A percentile compares a stretch with the other conserved stretches of the same genome.
Conservation (phyloP, 2,888 invertebrate species). For the Caenorhabditis panamensis region DNA sequence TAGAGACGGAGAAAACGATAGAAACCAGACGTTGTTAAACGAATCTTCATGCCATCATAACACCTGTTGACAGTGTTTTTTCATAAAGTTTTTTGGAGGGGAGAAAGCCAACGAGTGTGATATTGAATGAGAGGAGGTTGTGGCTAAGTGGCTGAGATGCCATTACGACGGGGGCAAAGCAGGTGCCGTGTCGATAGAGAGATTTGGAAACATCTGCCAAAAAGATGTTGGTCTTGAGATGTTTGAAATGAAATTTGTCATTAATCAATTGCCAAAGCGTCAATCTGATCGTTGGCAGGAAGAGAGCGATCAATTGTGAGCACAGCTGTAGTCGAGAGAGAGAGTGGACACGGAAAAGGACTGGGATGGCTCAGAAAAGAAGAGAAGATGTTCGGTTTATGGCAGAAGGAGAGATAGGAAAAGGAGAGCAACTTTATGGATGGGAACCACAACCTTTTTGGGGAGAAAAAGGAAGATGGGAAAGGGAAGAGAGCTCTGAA, state of each 20-base stretch:
- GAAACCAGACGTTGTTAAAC: constrained; percentile 20
- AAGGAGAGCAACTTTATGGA: neutral
- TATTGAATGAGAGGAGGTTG: constrained; percentile 16
- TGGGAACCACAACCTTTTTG: neutral
- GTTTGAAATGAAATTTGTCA: neutral
- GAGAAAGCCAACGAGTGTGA: constrained; percentile 11
- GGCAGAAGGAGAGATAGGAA: neutral
- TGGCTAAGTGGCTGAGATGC: neutral
- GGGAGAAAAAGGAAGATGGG: neutral
- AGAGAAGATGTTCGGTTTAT: constrained; percentile 3
- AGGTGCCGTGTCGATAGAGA: neutral
- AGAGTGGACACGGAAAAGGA: neutral
- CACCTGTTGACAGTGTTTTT: constrained; percentile 19
- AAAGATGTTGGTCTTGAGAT: neutral
- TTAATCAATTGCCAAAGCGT: neutral
- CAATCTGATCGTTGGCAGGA: neutral
- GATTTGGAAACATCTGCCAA: neutral
- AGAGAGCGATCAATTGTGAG: neutral
- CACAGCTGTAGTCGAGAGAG: neutral
- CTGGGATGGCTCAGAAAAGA: no score
- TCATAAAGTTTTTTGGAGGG: neutral
- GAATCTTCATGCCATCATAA: constrained; percentile 5
- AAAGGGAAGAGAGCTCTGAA: no score
- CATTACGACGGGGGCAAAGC: neutral
- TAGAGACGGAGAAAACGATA: neutral